Evolutionary conservation across 2,113 vertebrate species (phyloP), one percentile per base, ranked within the genome.

Genomic region (Mastomys coucha): DNA sequence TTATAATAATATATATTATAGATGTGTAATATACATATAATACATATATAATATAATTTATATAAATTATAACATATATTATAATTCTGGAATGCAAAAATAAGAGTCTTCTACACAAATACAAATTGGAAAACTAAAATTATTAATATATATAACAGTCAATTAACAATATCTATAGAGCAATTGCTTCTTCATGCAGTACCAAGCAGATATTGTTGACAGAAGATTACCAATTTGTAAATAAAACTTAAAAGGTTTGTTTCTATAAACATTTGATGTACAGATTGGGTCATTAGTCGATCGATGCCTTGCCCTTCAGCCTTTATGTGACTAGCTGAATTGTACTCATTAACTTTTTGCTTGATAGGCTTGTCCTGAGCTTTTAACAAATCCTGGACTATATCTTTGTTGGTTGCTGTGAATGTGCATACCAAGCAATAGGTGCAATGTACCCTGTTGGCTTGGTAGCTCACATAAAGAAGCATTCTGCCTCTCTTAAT

Each of bases 361-460:
- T 89, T 81, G 69, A 45, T 90, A 78, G 5, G 7, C 0, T 65
- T 77, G 16, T n/a, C 7, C 63, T 86, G 26, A 28, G 65, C 5
- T 94, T 97, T 96, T 77, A 91, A 89, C 51, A 51, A 49, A 17
- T 49, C 45, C 0, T 0, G 63, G 31, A 2, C 45, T 91, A 0
- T 60, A 53, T 51, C 45, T 51, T 91, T 95, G 96, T 97, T 22
- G 81, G 58, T 4, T 49, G 70, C 95, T 96, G 20, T 76, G 91
- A 51, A 42, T 6, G 31, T 94, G 96, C 98, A 97, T 97, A 97
- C 93, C 93, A 97, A 95, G 97, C 93, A 98, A 97, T 96, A 96
- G 28, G 75, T 97, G 85, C 39, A 1, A n/a, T 77, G 78, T n/a
- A 96, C 80, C 36, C 89, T 96, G 89, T 91, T 97, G 80, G 81